Base-by-base conservation (phyloP, 2,797 vertebrate genomes). In the Notolabrus celidotus region DNA sequence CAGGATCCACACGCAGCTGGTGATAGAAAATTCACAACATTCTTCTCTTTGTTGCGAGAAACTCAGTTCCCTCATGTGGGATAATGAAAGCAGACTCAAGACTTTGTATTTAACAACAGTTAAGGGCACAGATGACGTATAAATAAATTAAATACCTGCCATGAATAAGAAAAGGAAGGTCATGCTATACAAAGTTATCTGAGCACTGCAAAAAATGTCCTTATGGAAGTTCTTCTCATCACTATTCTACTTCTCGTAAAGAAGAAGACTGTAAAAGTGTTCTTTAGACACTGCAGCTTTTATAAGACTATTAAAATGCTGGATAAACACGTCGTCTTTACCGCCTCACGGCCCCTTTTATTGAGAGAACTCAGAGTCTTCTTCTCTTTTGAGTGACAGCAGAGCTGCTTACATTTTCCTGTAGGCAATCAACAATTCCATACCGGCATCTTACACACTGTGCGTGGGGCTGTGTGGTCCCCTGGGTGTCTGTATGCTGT, bases 401-500 rank as follows among this genome's bases (percentile, higher is more conserved):
- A 0, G 71, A 22, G 68, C 60, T 39, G 49, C 38, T 56, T 1
- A 23, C n/a, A 50, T 65, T 77, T 27, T 36, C 64, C 49, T 62
- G 43, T 14, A 17, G 51, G 33, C 62, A 29, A 62, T 53, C 41
- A 76, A 76, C 56, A 47, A 71, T 60, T 65, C 77, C 36, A 33
- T 10, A 25, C 4, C 19, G 16, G 38, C 51, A 67, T 67, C 64
- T 70, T 17, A 5, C 51, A 67, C 50, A 54, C 14, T 19, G 67
- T 22, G 54, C 17, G 25, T 36, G 22, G 15, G 19, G 16, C 38
- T 15, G 42, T 25, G 14, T 0, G 10, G 12, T 65, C 70, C 61
- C 63, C 20, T 16, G 72, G 63, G 66, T 66, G 81, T 83, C 77
- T 80, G 68, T 57, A 68, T 74, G 81, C 74, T 38, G 72, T 87